Evolutionary conservation across 2,797 vertebrate species (phyloP), one percentile per base, ranked within the genome.

Genomic region (Fistularia tabacaria): DNA sequence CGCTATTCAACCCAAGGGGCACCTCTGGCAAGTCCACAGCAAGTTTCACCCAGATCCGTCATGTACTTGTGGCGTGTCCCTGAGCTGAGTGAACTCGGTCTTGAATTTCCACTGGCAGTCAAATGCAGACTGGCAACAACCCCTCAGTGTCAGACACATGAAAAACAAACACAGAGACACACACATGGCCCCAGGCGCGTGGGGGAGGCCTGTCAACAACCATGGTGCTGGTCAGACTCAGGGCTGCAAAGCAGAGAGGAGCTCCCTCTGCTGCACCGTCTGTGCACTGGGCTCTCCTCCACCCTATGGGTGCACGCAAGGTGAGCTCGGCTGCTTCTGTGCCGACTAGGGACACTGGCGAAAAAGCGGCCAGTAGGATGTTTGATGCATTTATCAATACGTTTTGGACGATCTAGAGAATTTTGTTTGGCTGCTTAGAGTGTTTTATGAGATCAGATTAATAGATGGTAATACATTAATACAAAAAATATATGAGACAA

Each of bases 261-360:
- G 87, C 88, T 87, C 88, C 90, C 90, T 89, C 91, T 92, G 86
- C 87, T 87, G 88, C 80, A 75, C 83, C 81, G 79, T 83, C 85
- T 84, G 88, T 64, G 84, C 82, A 82, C 66, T 38, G 54, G 77
- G 78, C 71, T 69, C 58, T 50, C 10, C 63, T 81, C 80, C 74
- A 67, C 36, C 36, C 57, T 37, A 54, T 42, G 61, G 51, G 62
- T 51, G 66, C 63, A 70, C 43, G 56, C 59, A 77, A 74, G 74
- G 73, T 78, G 72, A 72, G 62, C 76, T 69, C 25, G 25, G 25
- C 25, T n/a, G n/a, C n/a, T n/a, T n/a, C n/a, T n/a, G n/a, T n/a
- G n/a, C n/a, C n/a, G n/a, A 25, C 25, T 25, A 5, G 25, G 25
- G 25, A 25, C 25, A 25, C 5, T 25, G 25, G 25, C 2, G 25